A percentile compares a stretch with the other conserved stretches of the same genome.
Conservation (phyloP, 1,140 invertebrate genomes). For the Drosophila bocki region DNA sequence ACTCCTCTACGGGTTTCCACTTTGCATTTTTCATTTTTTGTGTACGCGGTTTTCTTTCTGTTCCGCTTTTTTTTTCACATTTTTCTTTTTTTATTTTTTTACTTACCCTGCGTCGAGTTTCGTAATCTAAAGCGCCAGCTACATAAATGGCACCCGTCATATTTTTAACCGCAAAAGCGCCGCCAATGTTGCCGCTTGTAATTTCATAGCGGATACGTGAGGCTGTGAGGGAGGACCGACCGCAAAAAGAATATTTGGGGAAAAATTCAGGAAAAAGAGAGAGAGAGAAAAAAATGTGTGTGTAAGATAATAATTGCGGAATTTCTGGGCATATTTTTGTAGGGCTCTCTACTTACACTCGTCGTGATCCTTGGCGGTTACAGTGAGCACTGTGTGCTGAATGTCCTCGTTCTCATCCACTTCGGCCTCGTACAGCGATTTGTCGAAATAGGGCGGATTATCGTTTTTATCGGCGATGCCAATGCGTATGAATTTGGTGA, state of each 20-base stretch:
- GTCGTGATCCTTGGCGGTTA: constrained; percentile 99
- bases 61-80: constrained; percentile 1
- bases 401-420: constrained; percentile 99
- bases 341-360: constrained; percentile 93
- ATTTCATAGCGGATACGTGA: constrained; percentile 99
- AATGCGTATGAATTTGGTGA: constrained; percentile 96
- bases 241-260: constrained; percentile 26
- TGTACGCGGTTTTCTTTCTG: constrained; percentile 87
- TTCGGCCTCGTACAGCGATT: constrained; percentile 97
- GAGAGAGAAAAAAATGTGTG: constrained; percentile 23
- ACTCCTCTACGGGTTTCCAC: constrained; percentile 36
- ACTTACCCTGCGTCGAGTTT: constrained; percentile 95
- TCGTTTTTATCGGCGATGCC: constrained; percentile 98
- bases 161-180: constrained; percentile 98
- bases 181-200: constrained; percentile 98
- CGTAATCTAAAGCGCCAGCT: constrained; percentile 96
- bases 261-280: constrained; percentile 38
- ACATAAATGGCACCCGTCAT: constrained; percentile 99
- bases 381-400: constrained; percentile 97
- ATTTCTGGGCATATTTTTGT: constrained; percentile 32
- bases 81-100: constrained; percentile 28
- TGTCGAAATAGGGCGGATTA: constrained; percentile 98
- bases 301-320: constrained; percentile 54
- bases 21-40: constrained; percentile 60
- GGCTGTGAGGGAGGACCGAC: constrained; percentile 86